Evolutionary conservation across 2,888 invertebrate species (phyloP), one percentile per base, ranked within the genome.

Genomic region (Bruchidius siliquastri): DNA sequence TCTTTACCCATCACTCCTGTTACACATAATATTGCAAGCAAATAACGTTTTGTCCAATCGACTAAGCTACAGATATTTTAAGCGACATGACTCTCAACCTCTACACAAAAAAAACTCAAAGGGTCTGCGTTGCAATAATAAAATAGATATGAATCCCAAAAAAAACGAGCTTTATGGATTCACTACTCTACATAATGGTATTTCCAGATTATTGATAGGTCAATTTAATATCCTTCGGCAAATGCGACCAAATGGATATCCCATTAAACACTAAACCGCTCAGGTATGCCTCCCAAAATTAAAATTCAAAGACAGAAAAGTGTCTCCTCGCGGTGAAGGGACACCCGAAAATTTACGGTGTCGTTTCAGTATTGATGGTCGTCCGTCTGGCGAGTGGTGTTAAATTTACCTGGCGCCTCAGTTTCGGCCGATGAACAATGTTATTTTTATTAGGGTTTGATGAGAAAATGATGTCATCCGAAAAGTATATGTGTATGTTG

Each of bases 381-480:
- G 49, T 49, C 49, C 49, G 49, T 49, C 49, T 49, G 68, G 68
- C 21, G 6, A 68, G 68, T 22, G 22, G 68, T 22, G 68, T 68
- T 68, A 71, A 81, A 81, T 81, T 79, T 82, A 82, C 82, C 82
- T 82, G 82, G 81, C 82, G 82, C 81, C 81, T 80, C 22, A 78
- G 76, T 77, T 78, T 80, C 72, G 74, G 77, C 74, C 81, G 80
- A 79, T 79, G 82, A 80, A 84, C 84, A 84, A 84, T 84, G 82
- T 84, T 83, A 83, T 81, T 85, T 84, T 85, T 84, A 84, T 85
- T 83, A 80, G 84, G 84, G 83, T 83, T 84, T 85, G 85, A 85
- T 85, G 85, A 84, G 83, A 85, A 84, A 85, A 85, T 85, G 85
- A 85, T 85, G 85, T 85, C 85, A 85, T 84, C 83, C 80, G 79